Evolutionary conservation across 2,113 vertebrate species (phyloP), one percentile per base, ranked within the genome.

Genomic region (Bombycilla garrulus): DNA sequence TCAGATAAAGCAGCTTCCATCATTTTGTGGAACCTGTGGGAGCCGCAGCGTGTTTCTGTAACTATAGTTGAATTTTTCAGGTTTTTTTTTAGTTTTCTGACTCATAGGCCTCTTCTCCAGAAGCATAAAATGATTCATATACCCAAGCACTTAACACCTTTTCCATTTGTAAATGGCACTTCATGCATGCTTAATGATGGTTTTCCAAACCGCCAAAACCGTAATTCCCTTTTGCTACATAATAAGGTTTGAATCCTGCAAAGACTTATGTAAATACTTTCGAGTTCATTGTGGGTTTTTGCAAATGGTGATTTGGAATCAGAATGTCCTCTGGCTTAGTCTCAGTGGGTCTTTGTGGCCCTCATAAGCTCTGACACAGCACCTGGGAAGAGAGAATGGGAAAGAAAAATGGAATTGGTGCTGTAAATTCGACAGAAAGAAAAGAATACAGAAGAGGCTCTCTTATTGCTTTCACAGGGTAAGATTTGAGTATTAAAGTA

Each of bases 71-170:
- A 81, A 73, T 90, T 93, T 93, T 88, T 57, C 38, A 62, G 18
- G 18, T 2, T 5, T 82, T 88, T 83, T 92, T 96, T 86, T 58
- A 18, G 42, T 92, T 86, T 95, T 88, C 51, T 95, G 88, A 92
- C 69, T 94, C 88, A 93, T 17, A 90, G 71, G 66, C 18, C 15
- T 88, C 92, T 91, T 90, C 85, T 88, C 47, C 64, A 90, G 74
- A 86, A 96, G 79, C 71, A 87, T 69, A 48, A 94, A 93, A 76
- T 96, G 67, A 95, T 95, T 97, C 91, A 96, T 78, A 71, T 86
- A 89, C 31, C 35, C 64, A 66, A 94, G 81, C 73, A 74, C 89
- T 89, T 92, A 86, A 83, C 83, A 94, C 26, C 19, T 86, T 91
- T 92, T 91, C 51, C 78, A 78, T 94, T 88, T 96, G 83, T 81